phyloP scores from a whole-genome alignment of 2,888 invertebrate species.

The Lithophane socia region DNA sequence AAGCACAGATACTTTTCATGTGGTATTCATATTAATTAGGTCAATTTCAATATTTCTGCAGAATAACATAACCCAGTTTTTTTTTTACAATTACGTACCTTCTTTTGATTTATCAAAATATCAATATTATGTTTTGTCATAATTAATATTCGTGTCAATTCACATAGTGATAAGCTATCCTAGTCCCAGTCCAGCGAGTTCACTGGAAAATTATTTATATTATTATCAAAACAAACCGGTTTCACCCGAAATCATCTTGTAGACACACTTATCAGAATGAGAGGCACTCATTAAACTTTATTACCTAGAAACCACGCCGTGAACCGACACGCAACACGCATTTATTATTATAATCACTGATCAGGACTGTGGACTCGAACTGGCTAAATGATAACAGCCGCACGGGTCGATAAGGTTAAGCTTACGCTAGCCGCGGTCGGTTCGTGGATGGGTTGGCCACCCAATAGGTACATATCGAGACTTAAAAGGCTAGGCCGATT shows the following conservation, averaged over 20 bases:
- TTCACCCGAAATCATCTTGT: conserved; percentile 41
- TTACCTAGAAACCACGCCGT: conserved; percentile 39
- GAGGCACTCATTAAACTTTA: conserved; percentile 30
- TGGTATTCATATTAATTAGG: not conserved
- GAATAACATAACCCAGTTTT: not conserved
- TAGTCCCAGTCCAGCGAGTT: conserved; percentile 14
- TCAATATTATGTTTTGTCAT: not conserved
- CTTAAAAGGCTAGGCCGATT: too few species aligned
- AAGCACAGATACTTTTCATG: too few species aligned
- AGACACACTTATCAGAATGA: conserved; percentile 33
- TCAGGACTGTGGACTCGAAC: conserved; percentile 15
- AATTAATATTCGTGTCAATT: conserved; percentile 34
- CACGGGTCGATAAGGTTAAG: too few species aligned
- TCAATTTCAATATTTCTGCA: not conserved
- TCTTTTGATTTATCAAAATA: not conserved
- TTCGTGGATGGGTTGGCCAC: too few species aligned
- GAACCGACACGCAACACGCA: conserved; percentile 35
- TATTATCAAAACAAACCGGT: conserved; percentile 45
- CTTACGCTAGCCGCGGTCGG: too few species aligned
- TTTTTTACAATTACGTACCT: not conserved
- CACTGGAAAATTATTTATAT: conserved; percentile 35
- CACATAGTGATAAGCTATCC: conserved; percentile 38
- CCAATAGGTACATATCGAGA: too few species aligned
- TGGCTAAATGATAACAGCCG: too few species aligned
- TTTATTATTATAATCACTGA: conserved; percentile 30